Percentiles rank a stretch among this genome's conserved stretches.
Conservation (phyloP, 2,113 vertebrate genomes). For the Phrynosoma blainvillii region DNA sequence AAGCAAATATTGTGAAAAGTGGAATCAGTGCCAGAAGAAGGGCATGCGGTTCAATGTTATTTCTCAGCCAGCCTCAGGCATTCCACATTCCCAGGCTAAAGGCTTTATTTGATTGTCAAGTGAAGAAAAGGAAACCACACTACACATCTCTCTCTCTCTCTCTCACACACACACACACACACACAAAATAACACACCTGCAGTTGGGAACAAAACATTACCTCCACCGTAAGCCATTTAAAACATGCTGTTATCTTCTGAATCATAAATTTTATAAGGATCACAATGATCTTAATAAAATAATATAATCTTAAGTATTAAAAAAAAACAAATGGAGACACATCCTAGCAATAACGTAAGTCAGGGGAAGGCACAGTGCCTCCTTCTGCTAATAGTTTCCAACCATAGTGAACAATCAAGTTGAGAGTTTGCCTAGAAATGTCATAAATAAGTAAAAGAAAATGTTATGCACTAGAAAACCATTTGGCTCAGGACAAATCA, state of each 20-base stretch:
- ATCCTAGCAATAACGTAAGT: background rate
- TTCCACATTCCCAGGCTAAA: background rate
- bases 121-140: background rate
- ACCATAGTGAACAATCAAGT: background rate
- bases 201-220: background rate
- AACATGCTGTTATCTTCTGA: background rate
- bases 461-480: slow-evolving; percentile 21
- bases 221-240: background rate
- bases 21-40: background rate
- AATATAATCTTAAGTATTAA: background rate
- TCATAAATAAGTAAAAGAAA: no score
- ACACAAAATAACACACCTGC: background rate
- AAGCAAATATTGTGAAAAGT: background rate
- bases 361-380: background rate
- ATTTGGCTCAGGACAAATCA: slow-evolving; percentile 46
- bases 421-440: background rate
- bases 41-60: background rate
- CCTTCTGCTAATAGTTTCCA: slow-evolving; percentile 6
- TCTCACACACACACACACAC: background rate
- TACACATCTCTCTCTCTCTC: no score
- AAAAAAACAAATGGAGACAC: background rate
- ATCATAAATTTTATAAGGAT: background rate
- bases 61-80: background rate
- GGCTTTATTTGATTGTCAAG: background rate
- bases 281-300: background rate